Evolutionary conservation across 2,113 vertebrate species (phyloP), one percentile per base, ranked within the genome.

Genomic region (Eubucco bourcierii): DNA sequence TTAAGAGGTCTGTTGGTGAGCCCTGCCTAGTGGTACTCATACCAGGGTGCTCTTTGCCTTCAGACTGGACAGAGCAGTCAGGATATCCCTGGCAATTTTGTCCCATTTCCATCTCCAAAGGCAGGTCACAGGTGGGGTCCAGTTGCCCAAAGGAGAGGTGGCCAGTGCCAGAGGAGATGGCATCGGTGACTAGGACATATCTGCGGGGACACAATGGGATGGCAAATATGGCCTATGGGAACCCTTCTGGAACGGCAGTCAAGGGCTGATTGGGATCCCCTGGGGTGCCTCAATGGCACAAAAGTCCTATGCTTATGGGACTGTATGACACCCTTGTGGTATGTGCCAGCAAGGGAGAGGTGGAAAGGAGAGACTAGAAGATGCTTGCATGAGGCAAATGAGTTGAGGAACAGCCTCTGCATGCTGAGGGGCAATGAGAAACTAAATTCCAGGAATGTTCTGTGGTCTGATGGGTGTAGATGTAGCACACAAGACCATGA

Each of bases 401-500:
- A 50, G 28, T 21, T 39, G 65, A 94, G 56, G 50, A 80, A 17
- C 33, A 83, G 37, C 33, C 15, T 88, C 37, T 91, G 25, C 29
- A 56, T 66, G 39, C 52, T 3, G 5, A 55, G 29, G 46, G 71
- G 61, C 46, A 33, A 39, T 58, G 60, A 74, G 60, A 83, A 44
- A 37, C 11, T 52, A 80, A 47, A 83, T 55, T 47, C 39, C 10
- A 15, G n/a, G 34, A 39, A 28, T 3, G 5, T 27, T 80, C 65
- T 3, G 2, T 44, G 34, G 44, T 77, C 39, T 88, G 25, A 44
- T 18, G 25, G n/a, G 9, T 7, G 5, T 67, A 73, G 67, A 37
- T 50, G 11, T 16, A 70, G 64, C 0, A 1, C 46, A 28, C 5
- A 80, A 31, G 16, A 39, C 34, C 0, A 0, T 53, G 29, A 71